These are phyloP conservation scores for Acanthopagrus latus DNA, from an alignment of 2,797 vertebrate species.

Conservation along the genomic window DNA sequence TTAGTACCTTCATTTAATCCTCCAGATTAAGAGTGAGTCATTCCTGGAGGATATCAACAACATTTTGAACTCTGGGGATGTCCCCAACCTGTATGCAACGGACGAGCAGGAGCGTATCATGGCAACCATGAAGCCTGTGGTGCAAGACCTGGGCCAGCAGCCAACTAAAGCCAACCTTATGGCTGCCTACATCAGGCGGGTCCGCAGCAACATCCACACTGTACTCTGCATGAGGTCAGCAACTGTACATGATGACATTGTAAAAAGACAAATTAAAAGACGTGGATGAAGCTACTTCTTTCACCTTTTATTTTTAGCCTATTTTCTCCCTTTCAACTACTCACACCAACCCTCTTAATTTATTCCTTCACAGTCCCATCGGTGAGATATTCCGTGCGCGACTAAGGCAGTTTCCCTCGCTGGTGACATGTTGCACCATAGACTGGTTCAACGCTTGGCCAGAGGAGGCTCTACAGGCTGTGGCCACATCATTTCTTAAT, in stretches of 20 bases:
- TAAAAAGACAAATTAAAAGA: neutral
- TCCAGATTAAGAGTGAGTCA: slow-evolving; percentile 92
- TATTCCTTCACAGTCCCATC: slow-evolving; percentile 83
- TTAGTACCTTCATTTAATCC: slow-evolving; percentile 1
- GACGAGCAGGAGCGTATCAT: slow-evolving; percentile 93
- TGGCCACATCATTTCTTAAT: slow-evolving; percentile 88
- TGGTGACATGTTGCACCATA: slow-evolving; percentile 95
- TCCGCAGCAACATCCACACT: slow-evolving; percentile 91
- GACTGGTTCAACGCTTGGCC: slow-evolving; percentile 97
- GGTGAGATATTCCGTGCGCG: slow-evolving; percentile 92
- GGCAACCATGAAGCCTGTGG: slow-evolving; percentile 87
- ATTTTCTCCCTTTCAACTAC: neutral
- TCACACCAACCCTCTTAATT: slow-evolving; percentile 1
- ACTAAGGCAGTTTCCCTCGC: slow-evolving; percentile 93
- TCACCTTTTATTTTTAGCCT: neutral
- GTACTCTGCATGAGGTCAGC: slow-evolving; percentile 95
- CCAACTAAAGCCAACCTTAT: slow-evolving; percentile 93
- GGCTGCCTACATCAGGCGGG: slow-evolving; percentile 88
- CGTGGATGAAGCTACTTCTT: neutral
- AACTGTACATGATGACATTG: neutral
- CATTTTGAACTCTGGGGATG: slow-evolving; percentile 92
- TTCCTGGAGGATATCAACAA: slow-evolving; percentile 96
- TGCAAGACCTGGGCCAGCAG: slow-evolving; percentile 89
- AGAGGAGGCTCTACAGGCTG: slow-evolving; percentile 90
- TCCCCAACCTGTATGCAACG: slow-evolving; percentile 89